Percentiles rank a stretch among this genome's conserved stretches.
These are phyloP conservation scores for Pseudanteris insignis DNA, from an alignment of 2,888 invertebrate genomes.

Conservation along the genomic window DNA sequence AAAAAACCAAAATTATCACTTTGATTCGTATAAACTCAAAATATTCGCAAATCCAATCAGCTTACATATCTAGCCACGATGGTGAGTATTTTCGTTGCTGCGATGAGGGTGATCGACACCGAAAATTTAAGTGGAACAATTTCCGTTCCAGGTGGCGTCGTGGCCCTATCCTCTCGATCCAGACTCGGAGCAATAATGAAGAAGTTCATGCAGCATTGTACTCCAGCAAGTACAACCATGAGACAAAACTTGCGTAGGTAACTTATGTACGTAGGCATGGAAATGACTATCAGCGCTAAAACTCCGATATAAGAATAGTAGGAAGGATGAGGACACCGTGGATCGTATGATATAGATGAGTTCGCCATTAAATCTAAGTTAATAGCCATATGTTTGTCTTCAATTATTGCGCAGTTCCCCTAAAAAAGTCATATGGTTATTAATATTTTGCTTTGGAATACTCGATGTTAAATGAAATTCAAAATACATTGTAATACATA, in stretches of 20 bases:
- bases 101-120: slow-evolving; percentile 69
- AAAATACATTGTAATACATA: no score
- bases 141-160: slow-evolving; percentile 67
- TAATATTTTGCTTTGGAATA: no score
- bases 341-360: slow-evolving; percentile 57
- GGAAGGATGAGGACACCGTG: slow-evolving; percentile 74
- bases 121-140: slow-evolving; percentile 69
- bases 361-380: slow-evolving; percentile 54
- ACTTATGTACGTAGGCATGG: slow-evolving; percentile 77
- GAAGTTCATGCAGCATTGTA: slow-evolving; percentile 73
- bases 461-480: no score
- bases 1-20: no score
- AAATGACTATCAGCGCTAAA: slow-evolving; percentile 75
- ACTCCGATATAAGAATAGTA: slow-evolving; percentile 79
- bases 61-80: slow-evolving; percentile 76
- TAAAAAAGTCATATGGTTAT: slow-evolving; percentile 45
- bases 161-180: slow-evolving; percentile 71
- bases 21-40: no score
- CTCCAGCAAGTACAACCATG: slow-evolving; percentile 71
- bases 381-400: no score
- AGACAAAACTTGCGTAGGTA: slow-evolving; percentile 75
- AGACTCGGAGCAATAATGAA: slow-evolving; percentile 69
- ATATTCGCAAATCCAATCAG: no score
- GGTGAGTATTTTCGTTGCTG: slow-evolving; percentile 68
- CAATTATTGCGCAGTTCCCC: slow-evolving; percentile 60